Conservation (phyloP, 2,797 vertebrate species). For the Pitangus sulphuratus region DNA sequence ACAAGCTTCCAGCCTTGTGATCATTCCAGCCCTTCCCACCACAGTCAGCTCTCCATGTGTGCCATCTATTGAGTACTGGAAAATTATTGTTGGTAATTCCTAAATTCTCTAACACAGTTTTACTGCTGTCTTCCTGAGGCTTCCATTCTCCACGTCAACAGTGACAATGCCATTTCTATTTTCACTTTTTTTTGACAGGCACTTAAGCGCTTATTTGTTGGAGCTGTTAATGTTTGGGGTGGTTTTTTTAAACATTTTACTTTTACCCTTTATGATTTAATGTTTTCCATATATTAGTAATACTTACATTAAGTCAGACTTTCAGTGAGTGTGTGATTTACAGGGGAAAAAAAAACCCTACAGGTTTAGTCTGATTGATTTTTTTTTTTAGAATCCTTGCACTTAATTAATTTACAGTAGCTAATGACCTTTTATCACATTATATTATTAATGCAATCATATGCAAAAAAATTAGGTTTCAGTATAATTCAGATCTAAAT, state of each 20-base stretch:
- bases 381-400: slow-evolving; percentile 56
- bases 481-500: not conserved
- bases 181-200: not conserved
- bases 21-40: not conserved
- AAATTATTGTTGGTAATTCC: not conserved
- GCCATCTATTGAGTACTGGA: not conserved
- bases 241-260: not conserved
- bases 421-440: slow-evolving; percentile 53
- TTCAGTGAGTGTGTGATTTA: not conserved
- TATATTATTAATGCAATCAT: slow-evolving; percentile 22
- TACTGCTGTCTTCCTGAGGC: not conserved
- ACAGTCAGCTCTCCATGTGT: not conserved
- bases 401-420: slow-evolving; percentile 32
- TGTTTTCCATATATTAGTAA: not conserved
- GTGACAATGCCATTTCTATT: not conserved
- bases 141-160: not conserved
- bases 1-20: not conserved
- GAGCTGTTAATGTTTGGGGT: not conserved
- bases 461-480: slow-evolving; percentile 1
- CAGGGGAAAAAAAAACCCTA: not conserved
- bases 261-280: not conserved
- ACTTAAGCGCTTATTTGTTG: not conserved
- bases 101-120: not conserved
- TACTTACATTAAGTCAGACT: not conserved
- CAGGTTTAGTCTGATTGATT: slow-evolving; percentile 13